Evolutionary conservation across 23 tunicate species (phyloP), one percentile per base, ranked within the genome.

Genomic region (Pegea sp.): DNA sequence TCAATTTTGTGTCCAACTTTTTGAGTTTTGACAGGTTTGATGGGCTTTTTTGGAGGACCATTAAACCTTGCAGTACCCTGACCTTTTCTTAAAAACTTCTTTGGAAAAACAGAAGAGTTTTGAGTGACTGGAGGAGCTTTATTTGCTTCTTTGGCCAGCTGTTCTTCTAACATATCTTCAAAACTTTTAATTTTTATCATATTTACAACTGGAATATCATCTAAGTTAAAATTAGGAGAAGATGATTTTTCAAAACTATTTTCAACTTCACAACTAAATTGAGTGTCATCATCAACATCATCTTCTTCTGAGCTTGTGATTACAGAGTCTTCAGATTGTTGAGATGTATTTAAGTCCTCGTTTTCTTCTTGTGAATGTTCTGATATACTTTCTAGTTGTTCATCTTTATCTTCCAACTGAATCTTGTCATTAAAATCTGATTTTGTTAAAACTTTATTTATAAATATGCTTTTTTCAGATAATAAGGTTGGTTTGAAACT

Each of bases 11-110:
- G 11, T 11, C 13, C 46, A 16, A 16, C 44, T 59, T 59, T 59
- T 8, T 52, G 69, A 34, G 5, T 6, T 28, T 48, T 61, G 52
- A n/a, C 54, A 29, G 26, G 54, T 63, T 54, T 61, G 62, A 31
- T 74, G 0, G 84, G 61, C 28, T 52, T 58, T 1, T 38, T 33
- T 2, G 84, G 84, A 23, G 95, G 95, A 0, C 95, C 95, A 23
- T 84, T 84, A 66, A 84, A 84, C 33, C 95, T 74, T 20, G 95
- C 84, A 24, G 65, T 59, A 6, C 95, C 95, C 56, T 84, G 84
- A 29, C 95, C 95, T 57, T 68, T 74, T 21, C 76, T 58, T 23
- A 84, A 42, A 73, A 84, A 84, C 33, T 74, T 59, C 49, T 71
- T 80, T 18, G 76, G 67, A 3, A 70, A 63, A 30, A 70, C 63